Evolutionary conservation across 2,888 invertebrate species (phyloP).

Genomic region (Bibio marci): DNA sequence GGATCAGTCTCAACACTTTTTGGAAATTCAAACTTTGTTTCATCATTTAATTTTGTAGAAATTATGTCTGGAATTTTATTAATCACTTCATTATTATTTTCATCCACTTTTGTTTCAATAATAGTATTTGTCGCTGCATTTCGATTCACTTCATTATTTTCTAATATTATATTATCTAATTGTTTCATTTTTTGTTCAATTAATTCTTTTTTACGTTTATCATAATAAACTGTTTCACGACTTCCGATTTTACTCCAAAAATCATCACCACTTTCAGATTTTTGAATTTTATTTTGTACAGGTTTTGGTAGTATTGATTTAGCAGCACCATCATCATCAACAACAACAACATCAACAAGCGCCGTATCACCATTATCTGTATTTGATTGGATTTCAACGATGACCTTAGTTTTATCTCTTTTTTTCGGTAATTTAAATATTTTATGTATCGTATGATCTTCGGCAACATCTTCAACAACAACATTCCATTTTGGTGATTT

Average conservation of each 20-base stretch:
- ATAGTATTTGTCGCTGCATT: neutral
- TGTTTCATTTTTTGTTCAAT: slow-evolving; percentile 22
- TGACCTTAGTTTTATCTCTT: slow-evolving; percentile 4
- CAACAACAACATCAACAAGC: too few relatives aligned
- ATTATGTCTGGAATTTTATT: too few relatives aligned
- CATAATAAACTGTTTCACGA: slow-evolving; percentile 44
- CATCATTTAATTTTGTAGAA: too few relatives aligned
- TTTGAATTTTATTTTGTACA: slow-evolving; percentile 4
- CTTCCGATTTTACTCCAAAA: slow-evolving; percentile 50
- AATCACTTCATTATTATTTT: neutral
- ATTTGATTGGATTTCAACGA: too few relatives aligned
- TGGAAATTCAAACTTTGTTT: neutral
- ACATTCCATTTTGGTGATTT: slow-evolving; percentile 22
- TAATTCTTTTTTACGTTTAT: slow-evolving; percentile 35
- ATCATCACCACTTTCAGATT: slow-evolving; percentile 30
- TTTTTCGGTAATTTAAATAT: slow-evolving; percentile 26
- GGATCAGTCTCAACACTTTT: too few relatives aligned
- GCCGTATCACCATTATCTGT: too few relatives aligned
- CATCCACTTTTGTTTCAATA: neutral
- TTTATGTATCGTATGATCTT: slow-evolving; percentile 24
- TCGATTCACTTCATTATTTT: slow-evolving; percentile 10
- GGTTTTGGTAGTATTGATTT: slow-evolving; percentile 6
- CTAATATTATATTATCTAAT: slow-evolving; percentile 29
- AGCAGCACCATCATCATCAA: neutral
- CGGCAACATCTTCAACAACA: slow-evolving; percentile 26